Base-by-base conservation (phyloP, 1,140 invertebrate genomes). In the Brachionus paranguensis region DNA sequence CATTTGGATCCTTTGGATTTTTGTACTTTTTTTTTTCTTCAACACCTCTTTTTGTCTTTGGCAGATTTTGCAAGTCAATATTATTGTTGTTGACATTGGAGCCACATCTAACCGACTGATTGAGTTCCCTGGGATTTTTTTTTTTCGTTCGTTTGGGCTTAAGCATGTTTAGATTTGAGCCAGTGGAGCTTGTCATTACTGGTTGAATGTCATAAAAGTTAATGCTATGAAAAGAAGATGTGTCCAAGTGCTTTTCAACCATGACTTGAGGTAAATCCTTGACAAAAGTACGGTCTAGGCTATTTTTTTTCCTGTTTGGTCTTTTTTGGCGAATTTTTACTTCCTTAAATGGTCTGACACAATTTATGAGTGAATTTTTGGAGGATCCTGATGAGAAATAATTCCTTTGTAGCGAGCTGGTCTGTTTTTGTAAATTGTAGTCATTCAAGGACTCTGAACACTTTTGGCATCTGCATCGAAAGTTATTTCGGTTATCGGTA, bases 361-460 rank as follows among this genome's bases (percentile, higher is more conserved):
- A 76, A 76, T 50, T 76, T 14, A 76, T 76, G 27, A 76, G 37
- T 2, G 68, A 72, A 72, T 72, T 41, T 72, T 72, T 72, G 8
- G 68, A 72, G 8, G 7, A n/a, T 6, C 33, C 37, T 43, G 33
- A 33, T 68, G 65, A 43, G 33, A 68, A 68, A 41, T 68, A 33
- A 33, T 33, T 68, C n/a, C 65, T 68, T 17, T 72, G 17, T 11
- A 41, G n/a, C 11, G 12, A 41, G 10, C 68, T 72, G 17, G 68
- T 43, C 10, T 72, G 68, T 20, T 72, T 72, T 24, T 43, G 33
- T 17, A 72, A 43, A 33, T 72, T 72, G 10, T 72, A 72, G 41
- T 72, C 68, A 17, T 72, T 72, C 5, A 72, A 20, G 1, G 17
- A 72, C 4, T 72, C 68, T 27, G 72, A 37, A 11, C 72, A 76